phyloP scores from a whole-genome alignment of 2,888 invertebrate genomes.

The Clepsis dumicolana region DNA sequence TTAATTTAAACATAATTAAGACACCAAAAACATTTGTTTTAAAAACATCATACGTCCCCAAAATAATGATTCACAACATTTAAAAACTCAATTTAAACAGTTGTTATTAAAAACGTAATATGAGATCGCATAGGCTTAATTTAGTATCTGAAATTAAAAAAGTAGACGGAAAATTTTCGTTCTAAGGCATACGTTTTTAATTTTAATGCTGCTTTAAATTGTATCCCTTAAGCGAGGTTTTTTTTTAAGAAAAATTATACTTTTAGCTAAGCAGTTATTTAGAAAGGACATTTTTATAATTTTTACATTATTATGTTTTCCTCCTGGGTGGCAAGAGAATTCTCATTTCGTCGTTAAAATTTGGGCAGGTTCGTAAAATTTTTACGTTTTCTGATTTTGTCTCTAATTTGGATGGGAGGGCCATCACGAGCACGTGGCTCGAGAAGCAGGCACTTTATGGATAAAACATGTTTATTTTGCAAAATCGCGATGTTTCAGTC shows the following conservation, averaged over 20 bases:
- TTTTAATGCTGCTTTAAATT: not conserved
- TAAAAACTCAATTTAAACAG: not conserved
- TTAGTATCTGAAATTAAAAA: slow-evolving; percentile 2
- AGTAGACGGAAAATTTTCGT: not conserved
- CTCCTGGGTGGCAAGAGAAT: not conserved
- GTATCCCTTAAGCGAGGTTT: not conserved
- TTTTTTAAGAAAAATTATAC: not conserved
- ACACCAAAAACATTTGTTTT: not conserved
- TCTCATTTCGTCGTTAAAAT: slow-evolving; percentile 35
- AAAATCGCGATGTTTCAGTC: not conserved
- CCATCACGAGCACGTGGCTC: slow-evolving; percentile 14
- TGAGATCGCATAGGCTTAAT: not conserved
- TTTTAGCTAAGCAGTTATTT: not conserved
- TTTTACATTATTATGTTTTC: not conserved
- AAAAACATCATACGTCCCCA: not conserved
- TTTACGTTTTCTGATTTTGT: slow-evolving; percentile 32
- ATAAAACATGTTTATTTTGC: not conserved
- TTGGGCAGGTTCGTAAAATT: slow-evolving; percentile 31
- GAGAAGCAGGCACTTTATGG: not conserved
- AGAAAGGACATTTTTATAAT: not conserved
- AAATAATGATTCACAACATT: not conserved
- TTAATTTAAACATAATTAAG: too few species aligned
- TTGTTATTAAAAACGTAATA: not conserved
- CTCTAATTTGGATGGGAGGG: slow-evolving; percentile 20
- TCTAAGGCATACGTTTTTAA: not conserved